phyloP scores from a whole-genome alignment of 2,113 vertebrate genomes.

The Emydocephalus ijimae region DNA sequence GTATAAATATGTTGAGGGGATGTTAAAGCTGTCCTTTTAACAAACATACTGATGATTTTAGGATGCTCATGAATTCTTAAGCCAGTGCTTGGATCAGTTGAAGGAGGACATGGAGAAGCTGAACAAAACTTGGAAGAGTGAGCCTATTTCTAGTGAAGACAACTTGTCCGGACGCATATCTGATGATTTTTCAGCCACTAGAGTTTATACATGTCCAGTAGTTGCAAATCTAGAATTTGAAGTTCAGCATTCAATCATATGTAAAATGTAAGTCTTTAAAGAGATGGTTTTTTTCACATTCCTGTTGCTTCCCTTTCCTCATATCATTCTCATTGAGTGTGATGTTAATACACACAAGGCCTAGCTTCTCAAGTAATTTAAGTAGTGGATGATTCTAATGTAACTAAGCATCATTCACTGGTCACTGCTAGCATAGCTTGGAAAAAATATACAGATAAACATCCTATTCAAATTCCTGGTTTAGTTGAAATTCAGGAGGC shows the following conservation, averaged over 20 bases:
- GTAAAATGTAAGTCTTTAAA: constrained; percentile 84
- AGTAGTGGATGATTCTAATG: background rate
- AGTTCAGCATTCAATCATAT: constrained; percentile 95
- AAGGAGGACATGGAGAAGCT: constrained; percentile 97
- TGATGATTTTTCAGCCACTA: constrained; percentile 82
- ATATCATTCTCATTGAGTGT: background rate
- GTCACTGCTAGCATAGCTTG: background rate
- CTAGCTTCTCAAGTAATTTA: background rate
- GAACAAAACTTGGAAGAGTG: constrained; percentile 89
- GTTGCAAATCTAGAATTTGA: constrained; percentile 96
- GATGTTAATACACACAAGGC: background rate
- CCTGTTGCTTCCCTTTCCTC: background rate
- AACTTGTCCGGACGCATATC: constrained; percentile 57
- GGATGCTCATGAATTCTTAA: constrained; percentile 98
- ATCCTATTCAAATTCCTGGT: background rate
- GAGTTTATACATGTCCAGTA: constrained; percentile 91
- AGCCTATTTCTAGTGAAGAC: constrained; percentile 76
- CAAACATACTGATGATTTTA: constrained; percentile 51
- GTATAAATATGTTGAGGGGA: background rate
- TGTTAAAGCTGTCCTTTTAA: background rate
- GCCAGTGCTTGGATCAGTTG: constrained; percentile 96
- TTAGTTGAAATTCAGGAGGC: background rate
- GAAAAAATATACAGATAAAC: background rate
- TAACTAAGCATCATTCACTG: background rate
- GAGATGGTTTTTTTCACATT: background rate